Conservation (phyloP, 2,888 invertebrate genomes). For the Microchrysa polita region DNA sequence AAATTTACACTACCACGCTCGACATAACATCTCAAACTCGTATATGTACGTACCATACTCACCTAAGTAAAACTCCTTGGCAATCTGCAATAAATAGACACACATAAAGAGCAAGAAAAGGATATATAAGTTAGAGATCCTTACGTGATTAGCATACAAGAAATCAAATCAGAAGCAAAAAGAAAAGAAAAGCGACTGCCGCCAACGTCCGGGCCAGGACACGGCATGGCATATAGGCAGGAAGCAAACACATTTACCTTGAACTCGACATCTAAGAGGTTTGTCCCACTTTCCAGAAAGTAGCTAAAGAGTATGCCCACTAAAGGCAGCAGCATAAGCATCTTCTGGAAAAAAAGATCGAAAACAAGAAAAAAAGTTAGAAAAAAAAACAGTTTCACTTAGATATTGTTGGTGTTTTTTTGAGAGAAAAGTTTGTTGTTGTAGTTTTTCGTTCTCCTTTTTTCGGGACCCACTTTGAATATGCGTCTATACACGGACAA, state of each 20-base stretch:
- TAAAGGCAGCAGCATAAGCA: slow-evolving; percentile 63
- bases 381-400: neutral
- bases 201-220: too few relatives aligned
- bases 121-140: slow-evolving; percentile 1
- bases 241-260: slow-evolving; percentile 55
- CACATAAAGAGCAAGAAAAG: too few relatives aligned
- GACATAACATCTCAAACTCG: neutral
- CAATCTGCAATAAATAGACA: slow-evolving; percentile 42
- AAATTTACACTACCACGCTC: slow-evolving; percentile 1
- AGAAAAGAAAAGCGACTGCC: slow-evolving; percentile 3
- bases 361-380: slow-evolving; percentile 45
- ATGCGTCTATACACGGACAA: slow-evolving; percentile 12
- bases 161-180: slow-evolving; percentile 26
- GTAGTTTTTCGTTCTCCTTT: neutral
- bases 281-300: slow-evolving; percentile 59
- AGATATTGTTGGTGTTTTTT: slow-evolving; percentile 3
- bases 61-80: slow-evolving; percentile 47
- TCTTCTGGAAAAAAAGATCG: slow-evolving; percentile 58
- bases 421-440: neutral
- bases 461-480: neutral
- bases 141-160: slow-evolving; percentile 33
- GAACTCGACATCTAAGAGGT: slow-evolving; percentile 61
- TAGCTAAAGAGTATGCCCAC: slow-evolving; percentile 62
- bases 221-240: too few relatives aligned
- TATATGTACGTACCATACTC: slow-evolving; percentile 33